Conservation (phyloP, 1,140 invertebrate genomes). For the Drosophila micromelanica region DNA sequence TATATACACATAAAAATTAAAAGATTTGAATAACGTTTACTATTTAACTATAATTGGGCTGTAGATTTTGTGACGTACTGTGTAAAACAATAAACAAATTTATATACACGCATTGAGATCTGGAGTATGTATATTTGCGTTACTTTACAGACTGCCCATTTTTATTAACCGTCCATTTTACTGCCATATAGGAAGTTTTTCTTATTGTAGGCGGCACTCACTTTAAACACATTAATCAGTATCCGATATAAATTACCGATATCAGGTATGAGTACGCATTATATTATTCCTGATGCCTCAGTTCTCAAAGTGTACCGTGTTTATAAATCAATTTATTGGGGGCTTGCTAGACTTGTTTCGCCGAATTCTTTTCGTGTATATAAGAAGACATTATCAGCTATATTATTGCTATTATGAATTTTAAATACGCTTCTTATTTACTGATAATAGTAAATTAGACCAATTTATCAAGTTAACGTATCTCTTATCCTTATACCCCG, state of each 20-base stretch:
- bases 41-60: background rate
- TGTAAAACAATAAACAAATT: too few species aligned
- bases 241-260: constrained; percentile 37
- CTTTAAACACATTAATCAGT: constrained; percentile 20
- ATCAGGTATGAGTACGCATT: constrained; percentile 18
- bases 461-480: background rate
- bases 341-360: constrained; percentile 1
- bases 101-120: too few species aligned
- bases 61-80: too few species aligned
- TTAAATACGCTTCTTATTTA: constrained; percentile 19
- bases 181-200: constrained; percentile 27
- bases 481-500: background rate
- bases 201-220: constrained; percentile 33
- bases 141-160: constrained; percentile 13
- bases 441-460: background rate
- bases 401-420: constrained; percentile 34
- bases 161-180: constrained; percentile 19
- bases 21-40: too few species aligned
- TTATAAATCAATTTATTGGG: constrained; percentile 19
- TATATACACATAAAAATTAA: background rate
- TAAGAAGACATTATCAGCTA: constrained; percentile 16
- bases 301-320: constrained; percentile 2
- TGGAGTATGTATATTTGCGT: background rate
- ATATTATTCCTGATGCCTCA: constrained; percentile 9
- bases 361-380: background rate